Evolutionary conservation across 1,140 invertebrate genomes (phyloP), one percentile per base, ranked within the genome.

Genomic region (Atta cephalotes): DNA sequence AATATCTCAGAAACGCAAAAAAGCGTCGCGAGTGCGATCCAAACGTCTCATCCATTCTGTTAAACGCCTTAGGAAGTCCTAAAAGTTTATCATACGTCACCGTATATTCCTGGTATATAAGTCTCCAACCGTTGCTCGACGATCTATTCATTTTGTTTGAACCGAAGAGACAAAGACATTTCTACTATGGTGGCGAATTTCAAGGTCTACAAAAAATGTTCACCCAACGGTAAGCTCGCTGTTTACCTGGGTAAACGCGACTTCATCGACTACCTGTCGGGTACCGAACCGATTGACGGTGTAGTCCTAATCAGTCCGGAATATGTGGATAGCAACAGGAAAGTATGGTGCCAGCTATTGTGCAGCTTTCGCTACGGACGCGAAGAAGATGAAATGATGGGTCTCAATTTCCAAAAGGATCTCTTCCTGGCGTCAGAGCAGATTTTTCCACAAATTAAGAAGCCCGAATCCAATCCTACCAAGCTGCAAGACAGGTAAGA

Each of bases 341-440:
- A 98, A 94, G 96, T 99, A 25, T 99, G 98, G 96, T 98, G 98
- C 4, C 98, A 99, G 94, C 96, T 99, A 35, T 96, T 99, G 21
- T 99, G 99, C 94, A 99, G 98, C 58, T 99, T 99, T 95, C 97
- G 99, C 4, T 99, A 99, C 95, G 99, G 99, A 1, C 96, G 99
- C 49, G 99, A 99, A 95, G 98, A 99, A 94, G 98, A 99, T 93
- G 99, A 99, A 95, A 98, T 99, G 68, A 98, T 99, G 96, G 99
- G 99, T 0, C 95, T 99, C 51, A 99, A 99, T 89, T 99, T 99
- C 95, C 98, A 99, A 91, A 99, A 99, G 95, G 99, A 99, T 94
- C 96, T 99, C 4, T 99, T 98, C 91, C 96, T 99, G 68, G 97
- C 97, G 2, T 98, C 98, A 0, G 97, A 98, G 91, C 97, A 98